Percentiles rank a stretch among this genome's conserved stretches.
These are phyloP conservation scores for Dryas iulia DNA, from an alignment of 1,140 invertebrate species.

Conservation along the genomic window DNA sequence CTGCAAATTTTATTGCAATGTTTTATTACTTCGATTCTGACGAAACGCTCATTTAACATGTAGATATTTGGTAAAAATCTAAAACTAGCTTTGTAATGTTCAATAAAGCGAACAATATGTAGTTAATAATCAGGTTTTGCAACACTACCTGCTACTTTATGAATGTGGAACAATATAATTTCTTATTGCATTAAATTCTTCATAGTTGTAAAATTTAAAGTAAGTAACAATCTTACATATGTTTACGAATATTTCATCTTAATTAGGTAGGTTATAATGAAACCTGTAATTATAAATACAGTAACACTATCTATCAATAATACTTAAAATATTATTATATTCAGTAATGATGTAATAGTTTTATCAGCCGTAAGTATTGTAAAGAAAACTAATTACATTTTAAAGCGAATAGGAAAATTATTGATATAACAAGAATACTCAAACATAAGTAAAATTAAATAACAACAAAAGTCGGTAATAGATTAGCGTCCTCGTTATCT, in stretches of 20 bases:
- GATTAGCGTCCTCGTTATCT: neutral
- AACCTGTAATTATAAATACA: neutral
- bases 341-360: neutral
- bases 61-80: neutral
- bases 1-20: no score
- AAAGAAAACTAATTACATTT: neutral
- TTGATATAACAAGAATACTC: neutral
- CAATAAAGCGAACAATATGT: neutral
- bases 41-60: neutral
- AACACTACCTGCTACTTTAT: neutral
- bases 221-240: no score
- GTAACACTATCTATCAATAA: neutral
- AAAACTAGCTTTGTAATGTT: neutral
- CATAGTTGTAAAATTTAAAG: no score
- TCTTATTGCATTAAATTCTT: neutral
- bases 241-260: neutral
- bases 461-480: neutral
- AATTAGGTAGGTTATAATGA: no score
- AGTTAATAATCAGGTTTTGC: neutral
- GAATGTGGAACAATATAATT: neutral
- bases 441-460: neutral
- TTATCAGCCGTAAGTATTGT: neutral
- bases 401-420: neutral
- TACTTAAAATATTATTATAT: neutral
- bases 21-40: neutral